These are phyloP conservation scores for Lethocerus indicus DNA, from an alignment of 1,140 invertebrate species.

Conservation along the genomic window DNA sequence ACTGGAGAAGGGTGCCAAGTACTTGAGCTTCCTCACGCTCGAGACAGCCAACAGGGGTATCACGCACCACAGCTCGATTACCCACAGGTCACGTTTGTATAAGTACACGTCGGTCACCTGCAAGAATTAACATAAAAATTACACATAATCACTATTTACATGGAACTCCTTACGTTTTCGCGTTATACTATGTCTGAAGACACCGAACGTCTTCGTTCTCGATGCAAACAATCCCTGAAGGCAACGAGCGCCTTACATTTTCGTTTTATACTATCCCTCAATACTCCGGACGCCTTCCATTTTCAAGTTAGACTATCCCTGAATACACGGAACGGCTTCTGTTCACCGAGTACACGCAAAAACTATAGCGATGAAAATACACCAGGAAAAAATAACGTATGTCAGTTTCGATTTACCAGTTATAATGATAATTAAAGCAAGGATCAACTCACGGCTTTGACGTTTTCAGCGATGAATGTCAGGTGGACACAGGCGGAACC, in stretches of 20 bases:
- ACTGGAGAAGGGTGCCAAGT: not conserved
- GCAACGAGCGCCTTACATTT: not conserved
- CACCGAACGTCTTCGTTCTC: not conserved
- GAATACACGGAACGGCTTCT: not conserved
- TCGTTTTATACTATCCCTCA: not conserved
- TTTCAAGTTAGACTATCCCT: not conserved
- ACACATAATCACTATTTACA: not conserved
- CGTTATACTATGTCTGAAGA: not conserved
- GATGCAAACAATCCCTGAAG: not conserved
- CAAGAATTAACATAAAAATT: not conserved
- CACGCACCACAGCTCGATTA: not conserved
- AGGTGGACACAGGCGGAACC: conserved; percentile 2
- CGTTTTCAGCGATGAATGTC: conserved; percentile 1
- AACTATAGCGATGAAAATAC: not conserved
- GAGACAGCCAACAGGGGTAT: not conserved
- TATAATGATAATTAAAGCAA: not conserved
- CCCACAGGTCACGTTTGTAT: not conserved
- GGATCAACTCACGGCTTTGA: conserved; percentile 4
- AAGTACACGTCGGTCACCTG: not conserved
- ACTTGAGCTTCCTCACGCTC: not conserved
- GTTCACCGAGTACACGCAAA: not conserved
- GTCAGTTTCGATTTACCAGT: not conserved
- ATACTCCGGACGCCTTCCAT: too few relatives aligned
- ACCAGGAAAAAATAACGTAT: too few relatives aligned
- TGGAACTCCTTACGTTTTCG: not conserved